Conservation (phyloP, 2,797 vertebrate genomes). For the Centroberyx gerrardi region DNA sequence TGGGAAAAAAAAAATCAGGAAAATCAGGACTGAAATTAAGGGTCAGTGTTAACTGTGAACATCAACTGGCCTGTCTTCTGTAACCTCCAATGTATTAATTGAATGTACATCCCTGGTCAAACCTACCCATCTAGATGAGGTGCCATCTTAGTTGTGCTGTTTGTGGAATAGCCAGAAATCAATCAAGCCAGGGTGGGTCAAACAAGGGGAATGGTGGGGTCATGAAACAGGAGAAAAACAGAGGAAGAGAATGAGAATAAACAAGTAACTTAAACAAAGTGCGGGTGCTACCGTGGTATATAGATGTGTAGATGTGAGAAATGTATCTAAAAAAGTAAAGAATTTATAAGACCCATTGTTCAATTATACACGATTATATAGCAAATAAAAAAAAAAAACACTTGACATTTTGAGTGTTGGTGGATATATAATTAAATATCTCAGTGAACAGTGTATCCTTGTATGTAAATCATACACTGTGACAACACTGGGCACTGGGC, state of each 20-base stretch:
- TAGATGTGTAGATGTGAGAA: constrained; percentile 9
- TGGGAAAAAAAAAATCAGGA: not conserved
- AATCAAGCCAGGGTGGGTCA: constrained; percentile 68
- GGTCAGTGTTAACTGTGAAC: not conserved
- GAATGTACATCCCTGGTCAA: not conserved
- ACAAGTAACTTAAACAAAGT: constrained; percentile 12
- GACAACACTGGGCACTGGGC: constrained; percentile 19
- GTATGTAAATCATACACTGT: constrained; percentile 4
- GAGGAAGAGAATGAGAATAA: constrained; percentile 76
- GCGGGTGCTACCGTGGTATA: constrained; percentile 44
- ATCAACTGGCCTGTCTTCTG: not conserved
- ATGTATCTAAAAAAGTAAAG: constrained; percentile 39
- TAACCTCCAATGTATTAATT: too few species aligned
- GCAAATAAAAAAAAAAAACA: constrained; percentile 20
- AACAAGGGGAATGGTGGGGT: constrained; percentile 70
- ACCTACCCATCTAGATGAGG: constrained; percentile 96
- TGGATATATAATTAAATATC: constrained; percentile 7
- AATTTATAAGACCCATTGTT: constrained; percentile 37
- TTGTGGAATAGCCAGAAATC: constrained; percentile 63
- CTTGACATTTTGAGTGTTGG: constrained; percentile 18
- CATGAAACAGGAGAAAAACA: constrained; percentile 72
- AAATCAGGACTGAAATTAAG: not conserved
- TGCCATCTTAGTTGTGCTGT: constrained; percentile 96
- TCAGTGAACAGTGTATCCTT: not conserved
- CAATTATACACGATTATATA: constrained; percentile 27